These are phyloP conservation scores for Adrianichthys oophorus DNA, from an alignment of 2,797 vertebrate species.

Conservation along the genomic window DNA sequence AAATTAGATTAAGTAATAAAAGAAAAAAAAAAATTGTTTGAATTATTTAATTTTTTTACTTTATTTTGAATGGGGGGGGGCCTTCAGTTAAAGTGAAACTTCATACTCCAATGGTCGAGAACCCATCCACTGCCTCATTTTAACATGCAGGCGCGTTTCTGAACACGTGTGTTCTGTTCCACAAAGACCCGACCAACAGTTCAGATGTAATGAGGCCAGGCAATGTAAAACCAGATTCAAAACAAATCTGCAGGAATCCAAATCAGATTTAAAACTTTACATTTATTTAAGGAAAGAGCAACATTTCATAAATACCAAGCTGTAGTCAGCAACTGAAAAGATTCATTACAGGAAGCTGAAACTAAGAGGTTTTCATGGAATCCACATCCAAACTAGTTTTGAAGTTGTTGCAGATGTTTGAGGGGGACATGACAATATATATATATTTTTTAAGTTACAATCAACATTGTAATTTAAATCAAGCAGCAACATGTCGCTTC, in stretches of 20 bases:
- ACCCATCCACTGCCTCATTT: too few species aligned
- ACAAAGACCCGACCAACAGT: too few species aligned
- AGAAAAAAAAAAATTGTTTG: too few species aligned
- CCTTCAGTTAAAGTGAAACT: too few species aligned
- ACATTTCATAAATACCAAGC: conserved; percentile 68
- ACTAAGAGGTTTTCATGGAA: conserved; percentile 9
- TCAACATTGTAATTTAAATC: conserved; percentile 59
- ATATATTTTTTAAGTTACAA: conserved; percentile 34
- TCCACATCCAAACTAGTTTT: conserved; percentile 21
- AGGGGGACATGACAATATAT: conserved; percentile 37
- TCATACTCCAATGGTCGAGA: too few species aligned
- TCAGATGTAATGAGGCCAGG: not conserved
- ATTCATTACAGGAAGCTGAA: conserved; percentile 20
- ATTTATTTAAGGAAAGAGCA: conserved; percentile 68
- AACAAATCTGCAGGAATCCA: conserved; percentile 12
- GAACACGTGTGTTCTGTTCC: too few species aligned
- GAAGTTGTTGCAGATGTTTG: conserved; percentile 23
- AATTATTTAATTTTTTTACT: too few species aligned
- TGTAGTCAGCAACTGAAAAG: conserved; percentile 14
- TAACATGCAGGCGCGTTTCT: too few species aligned
- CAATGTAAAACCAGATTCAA: not conserved
- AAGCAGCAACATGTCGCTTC: conserved; percentile 64
- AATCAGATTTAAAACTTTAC: conserved; percentile 43
- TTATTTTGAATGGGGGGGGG: too few species aligned
- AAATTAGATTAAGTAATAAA: too few species aligned